Percentiles rank a stretch among this genome's conserved stretches.
These are phyloP conservation scores for Epicampocera succincta DNA, from an alignment of 2,888 invertebrate species.

Conservation along the genomic window DNA sequence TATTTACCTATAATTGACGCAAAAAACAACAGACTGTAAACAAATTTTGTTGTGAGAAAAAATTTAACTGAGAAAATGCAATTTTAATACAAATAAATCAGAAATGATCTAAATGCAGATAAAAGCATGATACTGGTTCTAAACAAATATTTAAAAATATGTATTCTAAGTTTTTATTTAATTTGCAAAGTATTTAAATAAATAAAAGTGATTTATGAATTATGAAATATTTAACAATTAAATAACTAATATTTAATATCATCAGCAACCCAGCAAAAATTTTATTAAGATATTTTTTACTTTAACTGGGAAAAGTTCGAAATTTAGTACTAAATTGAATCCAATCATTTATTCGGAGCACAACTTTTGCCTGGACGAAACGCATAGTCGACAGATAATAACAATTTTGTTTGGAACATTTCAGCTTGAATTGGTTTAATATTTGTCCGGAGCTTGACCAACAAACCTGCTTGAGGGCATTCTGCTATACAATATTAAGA, in stretches of 20 bases:
- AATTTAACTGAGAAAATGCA: not conserved
- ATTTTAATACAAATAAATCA: not conserved
- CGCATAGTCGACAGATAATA: too few relatives aligned
- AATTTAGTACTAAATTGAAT: too few relatives aligned
- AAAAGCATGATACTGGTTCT: not conserved
- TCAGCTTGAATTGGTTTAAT: too few relatives aligned
- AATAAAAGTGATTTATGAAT: conserved; percentile 12
- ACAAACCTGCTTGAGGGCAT: too few relatives aligned
- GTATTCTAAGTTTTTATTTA: too few relatives aligned
- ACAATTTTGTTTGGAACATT: too few relatives aligned
- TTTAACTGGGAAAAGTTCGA: too few relatives aligned
- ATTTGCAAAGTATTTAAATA: not conserved
- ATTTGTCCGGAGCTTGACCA: too few relatives aligned
- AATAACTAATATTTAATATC: conserved; percentile 22
- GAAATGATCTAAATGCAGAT: not conserved
- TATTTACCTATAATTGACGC: not conserved
- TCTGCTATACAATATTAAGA: too few relatives aligned
- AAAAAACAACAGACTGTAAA: not conserved
- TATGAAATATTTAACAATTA: not conserved
- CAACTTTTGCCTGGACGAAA: too few relatives aligned
- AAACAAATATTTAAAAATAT: not conserved
- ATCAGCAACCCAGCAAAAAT: conserved; percentile 18
- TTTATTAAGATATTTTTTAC: too few relatives aligned
- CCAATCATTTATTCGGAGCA: too few relatives aligned
- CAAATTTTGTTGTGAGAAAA: conserved; percentile 4